Conservation (phyloP, 2,888 invertebrate species). For the Hypsopygia costalis region DNA sequence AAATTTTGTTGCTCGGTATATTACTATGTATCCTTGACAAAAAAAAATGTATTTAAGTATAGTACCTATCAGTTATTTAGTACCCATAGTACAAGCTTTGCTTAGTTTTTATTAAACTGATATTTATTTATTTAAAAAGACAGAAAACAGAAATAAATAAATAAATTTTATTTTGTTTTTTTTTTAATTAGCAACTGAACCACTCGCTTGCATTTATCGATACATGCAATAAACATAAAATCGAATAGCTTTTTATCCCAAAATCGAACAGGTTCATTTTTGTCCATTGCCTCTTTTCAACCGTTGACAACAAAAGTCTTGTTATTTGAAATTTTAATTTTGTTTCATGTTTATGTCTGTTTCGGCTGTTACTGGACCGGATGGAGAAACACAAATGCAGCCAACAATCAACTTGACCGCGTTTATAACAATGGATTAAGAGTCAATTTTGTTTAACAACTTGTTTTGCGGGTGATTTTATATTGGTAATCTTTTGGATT, state of each 20-base stretch:
- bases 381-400: slow-evolving; percentile 68
- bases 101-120: too few relatives aligned
- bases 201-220: not conserved
- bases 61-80: too few relatives aligned
- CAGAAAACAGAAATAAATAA: too few relatives aligned
- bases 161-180: too few relatives aligned
- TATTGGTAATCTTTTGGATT: slow-evolving; percentile 44
- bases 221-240: not conserved
- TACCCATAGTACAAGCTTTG: too few relatives aligned
- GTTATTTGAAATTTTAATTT: slow-evolving; percentile 72
- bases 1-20: too few relatives aligned
- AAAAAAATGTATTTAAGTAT: too few relatives aligned
- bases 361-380: slow-evolving; percentile 64
- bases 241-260: slow-evolving; percentile 2
- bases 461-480: slow-evolving; percentile 12
- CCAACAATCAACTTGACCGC: slow-evolving; percentile 26
- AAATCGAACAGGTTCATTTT: slow-evolving; percentile 46
- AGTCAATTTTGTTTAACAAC: slow-evolving; percentile 11
- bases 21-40: too few relatives aligned
- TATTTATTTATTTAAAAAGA: too few relatives aligned
- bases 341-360: slow-evolving; percentile 61
- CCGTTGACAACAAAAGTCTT: slow-evolving; percentile 57
- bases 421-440: slow-evolving; percentile 11
- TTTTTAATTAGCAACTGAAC: too few relatives aligned
- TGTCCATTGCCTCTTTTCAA: slow-evolving; percentile 35